phyloP scores from a whole-genome alignment of 2,888 invertebrate genomes.

The Eupsilia transversa region DNA sequence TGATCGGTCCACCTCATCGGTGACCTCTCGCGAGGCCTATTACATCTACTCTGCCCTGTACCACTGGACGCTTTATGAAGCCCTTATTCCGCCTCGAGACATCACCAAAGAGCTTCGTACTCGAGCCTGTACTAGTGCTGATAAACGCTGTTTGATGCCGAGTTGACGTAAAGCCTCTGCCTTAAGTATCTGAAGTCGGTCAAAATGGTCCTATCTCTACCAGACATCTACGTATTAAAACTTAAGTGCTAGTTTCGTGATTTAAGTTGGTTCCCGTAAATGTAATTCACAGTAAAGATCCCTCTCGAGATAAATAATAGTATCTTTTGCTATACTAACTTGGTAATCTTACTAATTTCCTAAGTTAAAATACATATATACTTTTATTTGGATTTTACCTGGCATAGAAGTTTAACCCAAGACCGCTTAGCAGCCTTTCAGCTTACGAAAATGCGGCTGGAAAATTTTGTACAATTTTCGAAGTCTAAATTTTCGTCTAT shows the following conservation, averaged over 20 bases:
- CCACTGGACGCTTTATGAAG: too few relatives aligned
- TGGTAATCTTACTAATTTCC: background rate
- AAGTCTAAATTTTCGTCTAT: conserved; percentile 39
- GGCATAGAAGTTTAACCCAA: background rate
- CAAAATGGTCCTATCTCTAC: background rate
- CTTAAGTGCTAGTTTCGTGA: background rate
- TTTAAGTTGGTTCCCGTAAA: background rate
- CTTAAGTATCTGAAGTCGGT: too few relatives aligned
- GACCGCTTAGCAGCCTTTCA: background rate
- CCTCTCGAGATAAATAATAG: background rate
- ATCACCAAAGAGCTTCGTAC: too few relatives aligned
- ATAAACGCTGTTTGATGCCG: too few relatives aligned
- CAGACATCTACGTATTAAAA: background rate
- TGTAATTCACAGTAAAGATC: background rate
- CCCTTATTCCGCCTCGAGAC: too few relatives aligned
- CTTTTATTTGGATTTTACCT: background rate
- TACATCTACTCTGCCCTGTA: too few relatives aligned
- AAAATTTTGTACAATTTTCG: conserved; percentile 26
- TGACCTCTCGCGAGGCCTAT: too few relatives aligned
- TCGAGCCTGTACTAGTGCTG: too few relatives aligned
- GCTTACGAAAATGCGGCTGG: background rate
- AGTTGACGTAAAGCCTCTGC: too few relatives aligned
- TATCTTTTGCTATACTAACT: background rate
- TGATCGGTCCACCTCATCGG: too few relatives aligned
- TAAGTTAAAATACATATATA: background rate